Conservation (phyloP, 2,888 invertebrate genomes). For the Plutella xylostella region DNA sequence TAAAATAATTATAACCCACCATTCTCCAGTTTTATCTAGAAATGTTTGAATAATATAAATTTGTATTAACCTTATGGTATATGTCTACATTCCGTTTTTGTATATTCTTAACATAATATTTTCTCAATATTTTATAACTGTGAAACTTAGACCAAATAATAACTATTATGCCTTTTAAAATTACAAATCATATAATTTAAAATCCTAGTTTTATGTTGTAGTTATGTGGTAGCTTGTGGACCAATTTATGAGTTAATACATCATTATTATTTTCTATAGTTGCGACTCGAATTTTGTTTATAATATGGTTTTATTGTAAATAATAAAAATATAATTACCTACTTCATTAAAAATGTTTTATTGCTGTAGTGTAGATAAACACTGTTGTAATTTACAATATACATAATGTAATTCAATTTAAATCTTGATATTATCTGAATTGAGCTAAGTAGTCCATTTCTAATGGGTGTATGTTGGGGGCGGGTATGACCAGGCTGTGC, state of each 20-base stretch:
- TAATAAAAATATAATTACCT: slow-evolving; percentile 61
- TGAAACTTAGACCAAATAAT: slow-evolving; percentile 71
- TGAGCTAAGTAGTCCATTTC: slow-evolving; percentile 89
- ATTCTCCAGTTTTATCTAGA: slow-evolving; percentile 66
- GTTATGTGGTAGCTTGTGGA: slow-evolving; percentile 65
- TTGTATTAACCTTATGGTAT: slow-evolving; percentile 47
- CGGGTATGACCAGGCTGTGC: slow-evolving; percentile 93
- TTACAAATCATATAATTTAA: slow-evolving; percentile 44
- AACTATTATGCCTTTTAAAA: slow-evolving; percentile 69
- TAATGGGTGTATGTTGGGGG: slow-evolving; percentile 86
- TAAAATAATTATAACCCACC: slow-evolving; percentile 64
- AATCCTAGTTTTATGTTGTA: slow-evolving; percentile 42
- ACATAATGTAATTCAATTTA: too few relatives aligned
- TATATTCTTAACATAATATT: slow-evolving; percentile 59
- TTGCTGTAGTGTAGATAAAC: neutral
- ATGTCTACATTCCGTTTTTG: slow-evolving; percentile 68
- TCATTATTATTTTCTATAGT: slow-evolving; percentile 45
- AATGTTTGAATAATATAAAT: neutral
- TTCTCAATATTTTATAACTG: slow-evolving; percentile 51
- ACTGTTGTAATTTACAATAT: too few relatives aligned
- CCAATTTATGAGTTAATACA: slow-evolving; percentile 54
- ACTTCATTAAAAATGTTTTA: slow-evolving; percentile 31
- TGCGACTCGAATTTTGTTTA: slow-evolving; percentile 59
- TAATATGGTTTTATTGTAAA: slow-evolving; percentile 61
- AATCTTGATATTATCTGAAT: slow-evolving; percentile 54